Conservation (phyloP, 35 echinoderm and acorn worm species). For the Patiria miniata region DNA sequence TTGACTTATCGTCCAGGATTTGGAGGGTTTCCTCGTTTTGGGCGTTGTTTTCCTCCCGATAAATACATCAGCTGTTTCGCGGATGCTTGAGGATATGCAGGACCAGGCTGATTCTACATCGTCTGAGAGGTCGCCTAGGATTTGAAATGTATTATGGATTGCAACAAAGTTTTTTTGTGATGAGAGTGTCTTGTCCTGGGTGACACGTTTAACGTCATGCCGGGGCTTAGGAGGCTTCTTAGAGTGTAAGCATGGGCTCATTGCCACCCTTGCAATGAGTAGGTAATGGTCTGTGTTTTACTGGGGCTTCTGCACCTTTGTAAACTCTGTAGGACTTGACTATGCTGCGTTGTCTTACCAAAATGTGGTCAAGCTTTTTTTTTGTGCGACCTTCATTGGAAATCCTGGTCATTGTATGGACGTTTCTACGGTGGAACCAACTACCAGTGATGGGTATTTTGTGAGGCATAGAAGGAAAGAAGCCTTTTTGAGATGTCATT, state of each 20-base stretch:
- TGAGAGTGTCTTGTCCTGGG: neutral
- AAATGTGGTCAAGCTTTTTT: neutral
- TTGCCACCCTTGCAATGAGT: neutral
- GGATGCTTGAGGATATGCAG: neutral
- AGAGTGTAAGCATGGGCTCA: neutral
- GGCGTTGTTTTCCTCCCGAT: conserved; percentile 7
- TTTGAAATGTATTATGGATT: neutral
- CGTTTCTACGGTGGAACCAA: neutral
- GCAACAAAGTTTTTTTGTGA: neutral
- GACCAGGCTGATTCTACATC: neutral
- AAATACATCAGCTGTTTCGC: neutral
- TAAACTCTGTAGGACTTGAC: neutral
- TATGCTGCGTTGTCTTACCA: neutral
- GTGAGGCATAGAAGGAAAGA: neutral
- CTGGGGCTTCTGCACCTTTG: neutral
- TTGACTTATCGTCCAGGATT: neutral
- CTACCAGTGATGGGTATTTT: neutral
- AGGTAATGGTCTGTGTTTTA: neutral
- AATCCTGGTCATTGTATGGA: neutral
- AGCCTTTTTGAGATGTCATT: neutral
- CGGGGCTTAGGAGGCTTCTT: neutral
- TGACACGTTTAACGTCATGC: neutral
- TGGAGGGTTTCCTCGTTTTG: neutral
- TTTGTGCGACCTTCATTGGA: neutral
- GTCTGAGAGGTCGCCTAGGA: neutral